phyloP scores from a whole-genome alignment of 2,797 vertebrate genomes.

The Galaxias olidus region DNA sequence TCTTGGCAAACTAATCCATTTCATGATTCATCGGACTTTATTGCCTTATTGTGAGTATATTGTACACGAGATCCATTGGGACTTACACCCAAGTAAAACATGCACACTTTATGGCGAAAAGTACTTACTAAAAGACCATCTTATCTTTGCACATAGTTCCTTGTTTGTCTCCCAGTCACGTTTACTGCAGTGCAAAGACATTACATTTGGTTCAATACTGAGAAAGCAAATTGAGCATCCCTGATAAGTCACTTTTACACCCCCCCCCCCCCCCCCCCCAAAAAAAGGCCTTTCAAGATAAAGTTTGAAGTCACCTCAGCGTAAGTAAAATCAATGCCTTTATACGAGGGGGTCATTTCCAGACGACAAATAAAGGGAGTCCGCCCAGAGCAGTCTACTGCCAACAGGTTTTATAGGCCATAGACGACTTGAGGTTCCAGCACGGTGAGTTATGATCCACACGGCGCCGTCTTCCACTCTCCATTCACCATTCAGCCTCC shows the following conservation, averaged over 20 bases:
- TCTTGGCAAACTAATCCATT: conserved; percentile 65
- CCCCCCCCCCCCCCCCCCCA: background rate
- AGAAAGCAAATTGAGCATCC: no score
- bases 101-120: conserved; percentile 44
- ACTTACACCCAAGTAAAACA: conserved; percentile 53
- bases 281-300: background rate
- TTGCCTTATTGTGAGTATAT: conserved; percentile 65
- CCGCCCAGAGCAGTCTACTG: background rate
- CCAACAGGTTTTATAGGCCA: conserved; percentile 7
- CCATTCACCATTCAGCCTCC: conserved; percentile 34
- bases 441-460: conserved; percentile 31
- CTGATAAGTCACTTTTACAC: background rate
- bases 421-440: conserved; percentile 15
- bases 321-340: conserved; percentile 6
- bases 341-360: conserved; percentile 2
- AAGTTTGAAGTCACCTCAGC: background rate
- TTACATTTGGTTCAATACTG: no score
- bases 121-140: conserved; percentile 18
- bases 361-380: background rate
- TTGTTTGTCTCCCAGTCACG: conserved; percentile 22
- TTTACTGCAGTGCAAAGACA: no score
- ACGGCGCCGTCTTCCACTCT: background rate
- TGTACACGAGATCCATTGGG: conserved; percentile 60
- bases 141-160: background rate
- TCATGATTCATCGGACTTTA: conserved; percentile 69